Conservation (phyloP, 2,113 vertebrate species). For the Cettia cetti region DNA sequence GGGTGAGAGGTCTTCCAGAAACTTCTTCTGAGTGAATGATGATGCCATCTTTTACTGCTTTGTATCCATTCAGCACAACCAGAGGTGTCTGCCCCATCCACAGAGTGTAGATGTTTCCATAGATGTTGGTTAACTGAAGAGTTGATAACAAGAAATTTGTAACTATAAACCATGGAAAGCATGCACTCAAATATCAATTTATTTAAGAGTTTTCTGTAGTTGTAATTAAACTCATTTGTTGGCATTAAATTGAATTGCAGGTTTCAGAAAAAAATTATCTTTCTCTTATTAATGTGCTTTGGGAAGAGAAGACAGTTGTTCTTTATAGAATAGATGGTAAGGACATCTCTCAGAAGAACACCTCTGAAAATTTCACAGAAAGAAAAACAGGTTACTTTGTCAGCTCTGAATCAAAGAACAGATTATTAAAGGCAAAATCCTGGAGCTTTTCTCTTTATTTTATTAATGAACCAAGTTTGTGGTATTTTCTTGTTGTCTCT, state of each 20-base stretch:
- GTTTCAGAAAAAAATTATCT: not conserved
- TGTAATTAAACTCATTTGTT: not conserved
- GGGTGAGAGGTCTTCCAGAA: slow-evolving; percentile 56
- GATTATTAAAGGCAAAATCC: not conserved
- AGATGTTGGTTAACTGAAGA: slow-evolving; percentile 47
- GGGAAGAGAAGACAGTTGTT: not conserved
- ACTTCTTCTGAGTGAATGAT: slow-evolving; percentile 54
- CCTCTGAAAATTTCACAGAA: not conserved
- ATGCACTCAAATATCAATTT: not conserved
- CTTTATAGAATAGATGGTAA: not conserved
- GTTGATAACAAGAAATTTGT: not conserved
- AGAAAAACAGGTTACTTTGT: not conserved
- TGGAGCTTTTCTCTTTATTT: not conserved
- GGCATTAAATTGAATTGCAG: not conserved
- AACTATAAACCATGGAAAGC: not conserved
- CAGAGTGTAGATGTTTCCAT: slow-evolving; percentile 52
- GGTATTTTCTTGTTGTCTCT: not conserved
- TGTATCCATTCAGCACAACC: slow-evolving; percentile 66
- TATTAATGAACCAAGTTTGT: not conserved
- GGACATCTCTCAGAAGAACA: not conserved
- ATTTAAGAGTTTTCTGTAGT: not conserved
- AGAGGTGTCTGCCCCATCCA: slow-evolving; percentile 61
- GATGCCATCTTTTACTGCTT: slow-evolving; percentile 55
- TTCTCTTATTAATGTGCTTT: not conserved
- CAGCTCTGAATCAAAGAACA: not conserved